Percentiles rank a stretch among this genome's conserved stretches.
phyloP scores from a whole-genome alignment of 2,888 invertebrate species.

The Zonitis immaculata region DNA sequence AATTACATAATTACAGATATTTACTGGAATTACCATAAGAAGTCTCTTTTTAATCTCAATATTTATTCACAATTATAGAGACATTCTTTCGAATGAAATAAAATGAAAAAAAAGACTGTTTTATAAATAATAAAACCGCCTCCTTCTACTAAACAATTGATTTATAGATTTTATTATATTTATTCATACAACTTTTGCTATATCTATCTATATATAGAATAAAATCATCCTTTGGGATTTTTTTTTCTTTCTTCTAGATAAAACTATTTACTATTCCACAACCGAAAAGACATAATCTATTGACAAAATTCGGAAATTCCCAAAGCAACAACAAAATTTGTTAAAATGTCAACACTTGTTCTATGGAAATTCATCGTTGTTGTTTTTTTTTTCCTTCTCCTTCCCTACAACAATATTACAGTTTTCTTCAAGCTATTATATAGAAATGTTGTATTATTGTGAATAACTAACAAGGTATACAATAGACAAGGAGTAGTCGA shows the following conservation, averaged over 20 bases:
- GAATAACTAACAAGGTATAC: no score
- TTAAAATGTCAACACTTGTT: constrained; percentile 26
- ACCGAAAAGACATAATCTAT: constrained; percentile 4
- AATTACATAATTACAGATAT: constrained; percentile 4
- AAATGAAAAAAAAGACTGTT: no score
- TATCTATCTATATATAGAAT: neutral
- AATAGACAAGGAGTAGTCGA: no score
- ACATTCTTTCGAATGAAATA: no score
- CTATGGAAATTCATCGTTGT: neutral
- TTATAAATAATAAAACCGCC: no score
- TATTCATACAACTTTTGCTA: no score
- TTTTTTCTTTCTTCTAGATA: no score
- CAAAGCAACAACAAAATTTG: constrained; percentile 8
- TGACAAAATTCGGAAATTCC: constrained; percentile 1
- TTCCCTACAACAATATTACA: no score
- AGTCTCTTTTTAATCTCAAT: neutral
- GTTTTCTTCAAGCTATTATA: no score
- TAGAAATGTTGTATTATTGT: constrained; percentile 4
- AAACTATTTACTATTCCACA: no score
- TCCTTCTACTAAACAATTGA: neutral
- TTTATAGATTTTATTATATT: no score
- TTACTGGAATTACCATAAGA: neutral
- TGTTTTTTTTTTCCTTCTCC: no score
- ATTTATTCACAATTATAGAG: neutral
- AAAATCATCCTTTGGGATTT: constrained; percentile 1